A percentile compares a stretch with the other conserved stretches of the same genome.
phyloP scores from a whole-genome alignment of 2,113 vertebrate species.

The Panurus biarmicus region DNA sequence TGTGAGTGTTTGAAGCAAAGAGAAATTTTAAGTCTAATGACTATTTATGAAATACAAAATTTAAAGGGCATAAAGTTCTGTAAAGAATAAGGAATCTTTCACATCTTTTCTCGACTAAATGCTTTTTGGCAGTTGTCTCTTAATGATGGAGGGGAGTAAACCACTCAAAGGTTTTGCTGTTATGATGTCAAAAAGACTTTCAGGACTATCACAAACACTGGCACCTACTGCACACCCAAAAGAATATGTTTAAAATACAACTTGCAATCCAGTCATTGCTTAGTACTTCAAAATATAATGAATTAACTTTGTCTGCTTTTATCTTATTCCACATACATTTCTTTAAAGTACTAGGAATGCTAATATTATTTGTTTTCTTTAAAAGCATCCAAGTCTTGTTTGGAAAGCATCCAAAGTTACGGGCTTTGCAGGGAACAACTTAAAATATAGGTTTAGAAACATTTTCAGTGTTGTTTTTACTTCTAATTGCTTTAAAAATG shows the following conservation, averaged over 20 bases:
- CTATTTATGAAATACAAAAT: neutral
- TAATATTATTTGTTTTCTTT: neutral
- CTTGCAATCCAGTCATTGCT: neutral
- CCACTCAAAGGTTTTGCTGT: neutral
- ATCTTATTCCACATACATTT: neutral
- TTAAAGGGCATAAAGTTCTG: neutral
- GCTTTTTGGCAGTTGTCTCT: neutral
- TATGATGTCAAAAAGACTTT: neutral
- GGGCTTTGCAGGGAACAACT: neutral
- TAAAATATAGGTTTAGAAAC: neutral
- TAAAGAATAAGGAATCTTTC: neutral
- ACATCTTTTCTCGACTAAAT: neutral
- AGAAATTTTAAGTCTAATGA: neutral
- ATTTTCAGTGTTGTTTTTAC: neutral
- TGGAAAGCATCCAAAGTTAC: neutral
- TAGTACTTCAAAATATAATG: neutral
- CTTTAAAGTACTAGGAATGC: neutral
- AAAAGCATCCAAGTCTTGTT: neutral
- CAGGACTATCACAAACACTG: neutral
- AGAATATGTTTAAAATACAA: neutral
- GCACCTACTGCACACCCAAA: neutral
- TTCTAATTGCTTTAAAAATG: neutral
- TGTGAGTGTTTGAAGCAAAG: constrained; percentile 34
- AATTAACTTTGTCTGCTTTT: neutral
- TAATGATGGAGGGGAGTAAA: neutral